Evolutionary conservation across 2,888 invertebrate genomes (phyloP).

Genomic region (Gortyna flavago): DNA sequence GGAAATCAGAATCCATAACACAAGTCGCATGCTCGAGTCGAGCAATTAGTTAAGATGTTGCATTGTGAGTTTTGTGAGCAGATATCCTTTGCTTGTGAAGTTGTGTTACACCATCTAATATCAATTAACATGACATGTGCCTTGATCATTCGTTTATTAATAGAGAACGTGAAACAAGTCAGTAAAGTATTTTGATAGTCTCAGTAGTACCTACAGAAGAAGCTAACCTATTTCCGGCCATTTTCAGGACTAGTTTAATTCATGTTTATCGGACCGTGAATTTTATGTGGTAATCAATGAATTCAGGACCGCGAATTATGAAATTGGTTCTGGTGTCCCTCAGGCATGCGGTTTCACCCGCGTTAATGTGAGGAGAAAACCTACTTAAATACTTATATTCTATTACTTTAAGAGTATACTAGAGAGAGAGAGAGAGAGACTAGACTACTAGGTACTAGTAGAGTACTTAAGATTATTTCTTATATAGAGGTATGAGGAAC

Average conservation of each 20-base stretch:
- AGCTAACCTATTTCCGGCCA: neutral
- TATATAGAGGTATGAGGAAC: too few species aligned
- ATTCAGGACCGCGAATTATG: neutral
- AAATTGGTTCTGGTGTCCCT: neutral
- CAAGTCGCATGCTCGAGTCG: slow-evolving; percentile 12
- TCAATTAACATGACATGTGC: slow-evolving; percentile 1
- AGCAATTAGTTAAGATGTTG: slow-evolving; percentile 9
- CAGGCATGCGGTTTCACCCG: too few species aligned
- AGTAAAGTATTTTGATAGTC: neutral
- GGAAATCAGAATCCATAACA: slow-evolving; percentile 56
- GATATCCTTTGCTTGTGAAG: slow-evolving; percentile 8
- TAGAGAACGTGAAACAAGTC: neutral
- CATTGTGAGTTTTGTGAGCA: slow-evolving; percentile 22
- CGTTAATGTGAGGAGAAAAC: too few species aligned
- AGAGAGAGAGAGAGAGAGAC: too few species aligned
- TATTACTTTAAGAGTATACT: too few species aligned
- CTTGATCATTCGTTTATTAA: neutral
- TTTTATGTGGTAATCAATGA: neutral
- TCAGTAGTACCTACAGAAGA: neutral
- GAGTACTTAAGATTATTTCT: too few species aligned
- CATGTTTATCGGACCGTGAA: neutral
- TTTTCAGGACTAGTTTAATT: neutral
- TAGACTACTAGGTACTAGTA: too few species aligned
- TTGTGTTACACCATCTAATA: slow-evolving; percentile 1
- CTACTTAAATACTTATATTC: too few species aligned